Conservation (phyloP, 2,888 invertebrate species). For the Pollenia angustigena region DNA sequence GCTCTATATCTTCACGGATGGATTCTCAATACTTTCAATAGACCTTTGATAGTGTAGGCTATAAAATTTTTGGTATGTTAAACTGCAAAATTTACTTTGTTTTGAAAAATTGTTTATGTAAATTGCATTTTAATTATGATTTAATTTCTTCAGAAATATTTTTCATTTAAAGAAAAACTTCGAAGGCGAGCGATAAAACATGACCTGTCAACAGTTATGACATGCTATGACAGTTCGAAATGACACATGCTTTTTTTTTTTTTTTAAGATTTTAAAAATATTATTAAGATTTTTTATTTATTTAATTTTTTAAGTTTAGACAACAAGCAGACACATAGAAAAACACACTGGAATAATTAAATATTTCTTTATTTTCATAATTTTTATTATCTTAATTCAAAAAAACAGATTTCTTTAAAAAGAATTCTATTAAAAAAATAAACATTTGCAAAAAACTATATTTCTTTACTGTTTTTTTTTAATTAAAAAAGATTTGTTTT, state of each 20-base stretch:
- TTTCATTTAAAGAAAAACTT: neutral
- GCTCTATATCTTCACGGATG: too few species aligned
- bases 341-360: neutral
- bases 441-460: neutral
- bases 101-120: too few species aligned
- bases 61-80: too few species aligned
- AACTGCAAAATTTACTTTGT: too few species aligned
- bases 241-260: slow-evolving; percentile 32
- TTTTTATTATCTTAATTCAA: neutral
- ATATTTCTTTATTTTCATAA: slow-evolving; percentile 16
- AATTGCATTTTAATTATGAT: too few species aligned
- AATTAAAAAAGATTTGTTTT: neutral
- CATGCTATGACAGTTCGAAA: slow-evolving; percentile 19
- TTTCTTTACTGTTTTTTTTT: too few species aligned
- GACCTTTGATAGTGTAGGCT: too few species aligned
- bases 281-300: slow-evolving; percentile 7
- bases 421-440: slow-evolving; percentile 3
- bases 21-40: too few species aligned
- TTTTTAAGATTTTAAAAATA: neutral
- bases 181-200: neutral
- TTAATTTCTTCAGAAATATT: too few species aligned
- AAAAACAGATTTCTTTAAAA: slow-evolving; percentile 5
- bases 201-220: slow-evolving; percentile 35
- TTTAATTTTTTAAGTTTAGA: slow-evolving; percentile 38
- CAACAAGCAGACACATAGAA: slow-evolving; percentile 27